Evolutionary conservation across 2,113 vertebrate species (phyloP), one percentile per base, ranked within the genome.

Genomic region (Neotoma lepida): DNA sequence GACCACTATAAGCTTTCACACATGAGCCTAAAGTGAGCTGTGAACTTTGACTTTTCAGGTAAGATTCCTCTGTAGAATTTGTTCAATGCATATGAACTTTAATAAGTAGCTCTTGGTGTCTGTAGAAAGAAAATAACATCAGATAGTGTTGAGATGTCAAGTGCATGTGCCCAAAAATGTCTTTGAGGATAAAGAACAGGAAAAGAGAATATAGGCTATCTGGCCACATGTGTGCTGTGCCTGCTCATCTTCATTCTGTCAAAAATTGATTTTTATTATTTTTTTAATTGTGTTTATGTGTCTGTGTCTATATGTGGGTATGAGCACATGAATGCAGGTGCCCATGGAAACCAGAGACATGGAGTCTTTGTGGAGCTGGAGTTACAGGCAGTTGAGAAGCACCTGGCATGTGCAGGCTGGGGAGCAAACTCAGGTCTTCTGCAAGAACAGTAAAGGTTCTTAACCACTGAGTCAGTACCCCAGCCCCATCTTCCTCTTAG

Each of bases 61-160:
- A 41, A 81, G 2, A 6, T 80, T 92, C 56, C 51, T 12, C 39
- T 94, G 2, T 93, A 51, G 76, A 61, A 82, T 0, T 51, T 77
- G 9, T 71, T 95, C 44, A 90, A 61, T 2, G 49, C 1, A 64
- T 41, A 64, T 4, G 91, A 17, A 26, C 24, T 84, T 81, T 73
- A 54, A 54, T 70, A 95, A 86, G 8, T 46, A 70, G 30, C 18
- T 88, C 44, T 82, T 73, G 20, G 14, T 49, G 87, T 89, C 51
- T n/a, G 8, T 85, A 30, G 61, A 92, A 94, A 86, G 63, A 94
- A 95, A 94, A 90, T 77, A 90, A 90, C n/a, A 28, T 80, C 61
- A 77, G 20, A 39, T 91, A 86, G 10, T 78, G 54, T 13, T 80
- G 33, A 93, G 39, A 96, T 64, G 20, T 86, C 30, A 88, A 2